Base-by-base conservation (phyloP, 2,797 vertebrate genomes). In the Coregonus suidteri region DNA sequence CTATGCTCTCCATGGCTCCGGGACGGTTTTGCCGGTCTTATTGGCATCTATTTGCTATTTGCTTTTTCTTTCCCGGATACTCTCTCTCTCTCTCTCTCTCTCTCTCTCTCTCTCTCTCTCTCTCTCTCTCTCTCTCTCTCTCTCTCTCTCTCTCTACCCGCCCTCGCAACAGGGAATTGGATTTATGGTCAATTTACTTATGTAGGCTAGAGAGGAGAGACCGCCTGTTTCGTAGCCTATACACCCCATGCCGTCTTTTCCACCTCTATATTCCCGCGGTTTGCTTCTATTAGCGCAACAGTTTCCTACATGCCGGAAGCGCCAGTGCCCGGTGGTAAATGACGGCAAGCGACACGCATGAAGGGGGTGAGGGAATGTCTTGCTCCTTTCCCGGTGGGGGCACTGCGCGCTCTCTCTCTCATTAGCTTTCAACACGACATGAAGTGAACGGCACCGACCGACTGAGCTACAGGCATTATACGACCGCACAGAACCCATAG, bases 151-250 rank as follows among this genome's bases (percentile, higher is more conserved):
- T 70, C 51, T 65, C 53, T 54, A 62, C 67, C 16, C 25, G 14
- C 18, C n/a, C 79, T 71, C 73, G 14, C 54, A 69, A 30, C 51
- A 71, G 51, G 71, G 75, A 88, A 88, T 87, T 81, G 35, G 88
- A 91, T 93, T 89, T 88, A 92, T 87, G 81, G 81, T 82, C 87
- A 89, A 86, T 92, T 88, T 91, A 81, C 84, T 91, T 87, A 83
- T 85, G 80, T 77, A 83, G 76, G 76, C 68, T 77, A 82, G 75
- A 79, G 82, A 47, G 41, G 41, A 11, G 79, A 84, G 85, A 78
- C 84, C 85, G 87, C 88, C 90, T 90, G 84, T 85, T 90, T 77
- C 81, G 71, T 64, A 64, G 56, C 5, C n/a, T 64, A 64, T 9
- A 25, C 20, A 59, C 4, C 59, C 9, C 3, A 20, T 62, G 20